These are phyloP conservation scores for Argyresthia albistria DNA, from an alignment of 2,888 invertebrate genomes.

Conservation along the genomic window DNA sequence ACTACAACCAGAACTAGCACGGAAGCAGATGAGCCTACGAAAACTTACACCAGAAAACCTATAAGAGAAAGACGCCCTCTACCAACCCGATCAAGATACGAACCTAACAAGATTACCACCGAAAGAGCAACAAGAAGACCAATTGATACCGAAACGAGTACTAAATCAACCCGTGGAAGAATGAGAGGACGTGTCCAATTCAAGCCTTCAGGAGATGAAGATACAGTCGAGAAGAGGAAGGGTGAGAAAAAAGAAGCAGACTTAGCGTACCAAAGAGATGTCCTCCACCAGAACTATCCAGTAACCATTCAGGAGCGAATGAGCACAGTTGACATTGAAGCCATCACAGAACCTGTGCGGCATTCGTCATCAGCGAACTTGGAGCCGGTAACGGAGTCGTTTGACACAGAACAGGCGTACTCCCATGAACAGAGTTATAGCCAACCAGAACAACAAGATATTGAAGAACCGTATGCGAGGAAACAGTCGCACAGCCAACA, in stretches of 20 bases:
- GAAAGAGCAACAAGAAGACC: constrained; percentile 41
- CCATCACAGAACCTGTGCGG: constrained; percentile 51
- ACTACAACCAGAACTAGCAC: constrained; percentile 23
- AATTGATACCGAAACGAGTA: constrained; percentile 40
- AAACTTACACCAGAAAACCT: constrained; percentile 60
- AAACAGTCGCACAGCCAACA: neutral
- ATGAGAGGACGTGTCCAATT: constrained; percentile 68
- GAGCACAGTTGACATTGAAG: constrained; percentile 61
- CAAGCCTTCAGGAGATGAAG: constrained; percentile 44
- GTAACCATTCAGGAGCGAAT: constrained; percentile 65
- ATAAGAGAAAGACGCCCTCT: constrained; percentile 65
- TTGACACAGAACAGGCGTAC: constrained; percentile 57
- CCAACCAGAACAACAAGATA: constrained; percentile 16
- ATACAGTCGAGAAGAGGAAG: constrained; percentile 35
- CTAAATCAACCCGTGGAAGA: constrained; percentile 43
- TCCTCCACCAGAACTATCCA: constrained; percentile 76
- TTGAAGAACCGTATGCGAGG: constrained; percentile 23
- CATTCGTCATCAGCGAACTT: constrained; percentile 25
- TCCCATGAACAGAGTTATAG: constrained; percentile 49
- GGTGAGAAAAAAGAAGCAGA: constrained; percentile 38
- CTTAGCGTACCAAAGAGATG: constrained; percentile 75
- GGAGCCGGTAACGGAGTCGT: constrained; percentile 28
- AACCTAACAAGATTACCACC: constrained; percentile 51
- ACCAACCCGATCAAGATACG: constrained; percentile 40
- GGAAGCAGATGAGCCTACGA: constrained; percentile 49